These are phyloP conservation scores for Spondyliosoma cantharus DNA, from an alignment of 2,797 vertebrate species.

Conservation along the genomic window DNA sequence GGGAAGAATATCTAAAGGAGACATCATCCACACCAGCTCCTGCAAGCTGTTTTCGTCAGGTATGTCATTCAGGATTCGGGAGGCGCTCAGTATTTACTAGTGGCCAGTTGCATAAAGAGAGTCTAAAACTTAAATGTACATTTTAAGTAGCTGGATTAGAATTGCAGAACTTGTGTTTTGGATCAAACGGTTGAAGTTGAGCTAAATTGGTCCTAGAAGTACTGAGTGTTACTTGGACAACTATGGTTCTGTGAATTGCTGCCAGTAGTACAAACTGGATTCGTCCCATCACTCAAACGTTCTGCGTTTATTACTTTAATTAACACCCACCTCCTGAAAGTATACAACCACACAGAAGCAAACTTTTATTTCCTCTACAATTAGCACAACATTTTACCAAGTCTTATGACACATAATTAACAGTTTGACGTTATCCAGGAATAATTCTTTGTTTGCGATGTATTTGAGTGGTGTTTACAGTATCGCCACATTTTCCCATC, in stretches of 20 bases:
- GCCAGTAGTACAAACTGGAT: not conserved
- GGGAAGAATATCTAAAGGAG: slow-evolving; percentile 95
- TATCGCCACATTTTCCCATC: not conserved
- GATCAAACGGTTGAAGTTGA: not conserved
- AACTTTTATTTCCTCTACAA: not conserved
- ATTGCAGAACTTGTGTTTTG: not conserved
- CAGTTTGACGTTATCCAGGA: not conserved
- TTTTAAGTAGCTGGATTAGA: not conserved
- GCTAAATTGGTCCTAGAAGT: no score
- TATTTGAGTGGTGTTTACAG: no score
- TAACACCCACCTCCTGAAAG: not conserved
- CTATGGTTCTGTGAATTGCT: not conserved
- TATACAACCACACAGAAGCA: not conserved
- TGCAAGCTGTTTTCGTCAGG: slow-evolving; percentile 93
- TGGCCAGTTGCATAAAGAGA: not conserved
- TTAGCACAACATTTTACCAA: no score
- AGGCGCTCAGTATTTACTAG: not conserved
- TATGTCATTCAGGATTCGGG: slow-evolving; percentile 64
- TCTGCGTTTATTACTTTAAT: not conserved
- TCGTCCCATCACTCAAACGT: not conserved
- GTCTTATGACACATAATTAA: not conserved
- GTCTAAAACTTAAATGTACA: not conserved
- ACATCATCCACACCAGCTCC: slow-evolving; percentile 90
- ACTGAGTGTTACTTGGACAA: not conserved
- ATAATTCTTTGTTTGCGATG: no score